Evolutionary conservation across 2,113 vertebrate genomes (phyloP), one percentile per base, ranked within the genome.

Genomic region (Dromiciops gliroides): DNA sequence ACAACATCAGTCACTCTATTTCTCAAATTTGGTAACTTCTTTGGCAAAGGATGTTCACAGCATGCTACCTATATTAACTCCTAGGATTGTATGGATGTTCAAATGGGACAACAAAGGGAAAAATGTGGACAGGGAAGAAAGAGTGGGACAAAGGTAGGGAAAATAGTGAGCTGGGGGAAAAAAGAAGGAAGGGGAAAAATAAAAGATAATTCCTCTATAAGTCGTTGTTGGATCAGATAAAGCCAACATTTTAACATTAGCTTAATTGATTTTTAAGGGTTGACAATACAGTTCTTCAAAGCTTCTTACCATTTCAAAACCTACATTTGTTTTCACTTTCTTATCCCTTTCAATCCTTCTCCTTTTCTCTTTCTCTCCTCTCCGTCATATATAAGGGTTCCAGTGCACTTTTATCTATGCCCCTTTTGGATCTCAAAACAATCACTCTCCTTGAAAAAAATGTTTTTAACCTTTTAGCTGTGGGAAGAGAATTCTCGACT

Each of bases 231-330:
- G 11, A 89, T 88, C 31, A 95, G 23, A 60, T 96, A 95, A 94
- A 91, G 90, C 93, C 93, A 93, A 22, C 50, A 10, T 94, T 96
- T 89, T 60, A 75, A 93, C 96, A 96, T 97, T 96, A 52, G 49
- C 96, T 53, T 91, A 51, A 94, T 96, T 88, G 88, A 83, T 94
- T 48, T 52, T 53, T 31, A 44, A 67, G 24, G 8, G 0, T 56
- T 95, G 67, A 44, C n/a, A 83, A 23, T 44, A 83, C 22, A 19
- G n/a, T 44, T 83, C 6, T 83, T 44, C 44, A 44, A 83, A 44
- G 16, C 44, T 44, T 22, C 67, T 83, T n/a, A 44, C n/a, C 19
- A 83, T 83, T 83, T 83, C 19, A 83, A 83, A 83, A 44, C 8
- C 19, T 83, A n/a, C 14, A n/a, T 23, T 1, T 67, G 37, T 44